Evolutionary conservation across 2,888 invertebrate species (phyloP).

Genomic region (Eupithecia exiguata): DNA sequence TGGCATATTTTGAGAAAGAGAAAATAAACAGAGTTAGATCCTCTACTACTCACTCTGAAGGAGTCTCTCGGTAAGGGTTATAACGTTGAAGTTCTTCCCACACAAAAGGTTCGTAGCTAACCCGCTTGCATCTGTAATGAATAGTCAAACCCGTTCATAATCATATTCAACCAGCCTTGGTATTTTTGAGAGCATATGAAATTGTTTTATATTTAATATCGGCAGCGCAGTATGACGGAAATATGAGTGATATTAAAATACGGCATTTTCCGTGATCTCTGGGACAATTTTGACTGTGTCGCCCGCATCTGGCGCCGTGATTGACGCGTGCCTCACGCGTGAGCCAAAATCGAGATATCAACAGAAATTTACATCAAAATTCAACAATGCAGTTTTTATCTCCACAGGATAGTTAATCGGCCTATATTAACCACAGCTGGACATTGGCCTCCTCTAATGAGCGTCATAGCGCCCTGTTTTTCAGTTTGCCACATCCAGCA

Average conservation of each 20-base stretch:
- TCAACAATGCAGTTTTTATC: constrained; percentile 25
- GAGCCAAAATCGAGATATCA: constrained; percentile 55
- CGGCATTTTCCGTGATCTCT: constrained; percentile 62
- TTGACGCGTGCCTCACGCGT: constrained; percentile 65
- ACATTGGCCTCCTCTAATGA: too few relatives aligned
- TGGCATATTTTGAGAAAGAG: background rate
- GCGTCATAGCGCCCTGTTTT: too few relatives aligned
- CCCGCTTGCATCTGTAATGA: too few relatives aligned
- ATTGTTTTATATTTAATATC: constrained; percentile 37
- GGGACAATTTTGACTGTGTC: constrained; percentile 72
- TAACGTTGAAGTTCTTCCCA: too few relatives aligned
- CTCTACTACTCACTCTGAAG: too few relatives aligned
- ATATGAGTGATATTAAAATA: constrained; percentile 56
- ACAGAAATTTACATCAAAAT: constrained; percentile 50
- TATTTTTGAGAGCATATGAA: constrained; percentile 14
- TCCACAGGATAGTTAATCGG: too few relatives aligned
- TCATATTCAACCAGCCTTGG: background rate
- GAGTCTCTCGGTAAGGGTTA: too few relatives aligned
- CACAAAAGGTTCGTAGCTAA: too few relatives aligned
- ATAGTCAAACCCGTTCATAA: background rate
- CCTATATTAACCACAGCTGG: too few relatives aligned
- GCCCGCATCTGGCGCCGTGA: constrained; percentile 67
- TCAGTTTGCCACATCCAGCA: too few relatives aligned
- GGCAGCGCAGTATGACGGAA: constrained; percentile 34
- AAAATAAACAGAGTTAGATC: background rate